These are phyloP conservation scores for Tenrec ecaudatus DNA, from an alignment of 2,113 vertebrate species.

Conservation along the genomic window DNA sequence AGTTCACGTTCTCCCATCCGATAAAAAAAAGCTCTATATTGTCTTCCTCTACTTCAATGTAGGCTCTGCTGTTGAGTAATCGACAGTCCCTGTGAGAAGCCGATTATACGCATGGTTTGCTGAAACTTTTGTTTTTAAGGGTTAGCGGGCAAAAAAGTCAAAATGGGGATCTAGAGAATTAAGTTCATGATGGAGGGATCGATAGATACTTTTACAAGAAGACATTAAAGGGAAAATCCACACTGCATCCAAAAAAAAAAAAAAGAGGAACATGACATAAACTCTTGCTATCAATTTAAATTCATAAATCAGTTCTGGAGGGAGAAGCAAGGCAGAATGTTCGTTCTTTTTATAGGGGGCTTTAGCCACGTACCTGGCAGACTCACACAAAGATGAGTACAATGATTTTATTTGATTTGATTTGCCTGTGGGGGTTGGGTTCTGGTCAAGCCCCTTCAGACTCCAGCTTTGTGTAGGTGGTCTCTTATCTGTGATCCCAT, in stretches of 20 bases:
- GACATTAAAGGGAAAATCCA: not conserved
- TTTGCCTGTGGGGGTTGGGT: not conserved
- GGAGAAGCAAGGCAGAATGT: accelerated
- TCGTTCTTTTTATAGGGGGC: not conserved
- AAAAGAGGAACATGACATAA: not conserved
- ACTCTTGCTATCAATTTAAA: not conserved
- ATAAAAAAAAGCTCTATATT: accelerated
- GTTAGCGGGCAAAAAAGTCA: not conserved
- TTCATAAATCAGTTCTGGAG: not conserved
- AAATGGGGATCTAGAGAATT: not conserved
- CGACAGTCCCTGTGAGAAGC: accelerated
- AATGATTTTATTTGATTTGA: not conserved
- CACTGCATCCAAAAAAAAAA: not conserved
- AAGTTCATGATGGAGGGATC: not conserved
- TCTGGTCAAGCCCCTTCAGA: not conserved
- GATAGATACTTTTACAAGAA: not conserved
- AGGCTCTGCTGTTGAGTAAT: not conserved
- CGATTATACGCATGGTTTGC: accelerated
- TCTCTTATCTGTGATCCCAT: not conserved
- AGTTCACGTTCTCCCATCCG: not conserved
- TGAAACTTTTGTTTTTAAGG: not conserved
- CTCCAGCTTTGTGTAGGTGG: not conserved
- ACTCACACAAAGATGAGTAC: accelerated
- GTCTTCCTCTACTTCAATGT: accelerated
- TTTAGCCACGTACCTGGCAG: not conserved